Percentiles rank a stretch among this genome's conserved stretches.
Conservation (phyloP, 92 coral and sea anemone species). For the Epizoanthus ramosus region DNA sequence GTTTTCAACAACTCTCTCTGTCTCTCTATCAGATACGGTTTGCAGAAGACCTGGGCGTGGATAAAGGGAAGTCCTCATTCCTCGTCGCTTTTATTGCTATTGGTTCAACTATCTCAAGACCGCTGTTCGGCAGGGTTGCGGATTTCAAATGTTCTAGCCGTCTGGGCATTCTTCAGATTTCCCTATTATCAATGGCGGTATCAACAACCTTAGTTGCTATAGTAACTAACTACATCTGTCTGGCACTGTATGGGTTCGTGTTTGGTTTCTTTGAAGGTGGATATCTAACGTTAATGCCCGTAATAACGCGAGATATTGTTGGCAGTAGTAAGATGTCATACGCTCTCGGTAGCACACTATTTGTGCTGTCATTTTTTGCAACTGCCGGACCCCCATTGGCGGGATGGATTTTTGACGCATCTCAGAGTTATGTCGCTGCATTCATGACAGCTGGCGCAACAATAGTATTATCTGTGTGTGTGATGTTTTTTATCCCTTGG, state of each 20-base stretch:
- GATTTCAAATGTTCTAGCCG: conserved; percentile 33
- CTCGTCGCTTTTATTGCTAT: conserved; percentile 39
- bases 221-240: conserved; percentile 37
- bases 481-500: conserved; percentile 30
- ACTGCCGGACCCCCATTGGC: conserved; percentile 54
- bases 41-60: conserved; percentile 49
- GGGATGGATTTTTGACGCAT: conserved; percentile 58
- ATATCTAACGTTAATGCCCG: conserved; percentile 31
- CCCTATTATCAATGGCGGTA: conserved; percentile 22
- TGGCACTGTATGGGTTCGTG: conserved; percentile 37
- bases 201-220: conserved; percentile 33
- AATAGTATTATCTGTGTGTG: conserved; percentile 13
- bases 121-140: conserved; percentile 46
- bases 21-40: conserved; percentile 37
- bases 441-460: conserved; percentile 37
- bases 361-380: conserved; percentile 22
- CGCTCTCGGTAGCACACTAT: conserved; percentile 42
- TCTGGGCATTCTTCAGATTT: conserved; percentile 1
- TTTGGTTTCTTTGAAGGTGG: conserved; percentile 54
- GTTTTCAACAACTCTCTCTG: neutral
- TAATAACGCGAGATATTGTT: conserved; percentile 39
- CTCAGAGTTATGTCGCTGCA: conserved; percentile 42
- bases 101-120: conserved; percentile 26
- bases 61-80: conserved; percentile 27
- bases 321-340: conserved; percentile 13